Evolutionary conservation across 2,888 invertebrate species (phyloP).

Genomic region (Napeogenes inachia): DNA sequence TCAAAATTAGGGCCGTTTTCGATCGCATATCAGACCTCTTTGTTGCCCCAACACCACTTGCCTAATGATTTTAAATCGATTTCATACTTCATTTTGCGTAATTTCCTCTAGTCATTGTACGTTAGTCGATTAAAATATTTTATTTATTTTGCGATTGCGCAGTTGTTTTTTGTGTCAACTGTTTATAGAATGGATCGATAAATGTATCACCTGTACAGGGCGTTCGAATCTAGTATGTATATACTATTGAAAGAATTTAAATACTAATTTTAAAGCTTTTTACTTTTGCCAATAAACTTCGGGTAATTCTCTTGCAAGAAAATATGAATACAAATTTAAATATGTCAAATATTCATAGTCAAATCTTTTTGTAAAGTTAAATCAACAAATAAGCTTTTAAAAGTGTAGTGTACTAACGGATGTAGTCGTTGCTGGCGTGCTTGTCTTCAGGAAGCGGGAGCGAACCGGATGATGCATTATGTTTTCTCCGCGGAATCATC

Average conservation of each 20-base stretch:
- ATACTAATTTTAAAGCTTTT: too few species aligned
- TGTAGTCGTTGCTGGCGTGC: constrained; percentile 73
- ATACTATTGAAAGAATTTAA: not conserved
- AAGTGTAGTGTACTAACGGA: constrained; percentile 48
- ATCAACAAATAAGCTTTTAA: too few species aligned
- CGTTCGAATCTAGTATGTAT: not conserved
- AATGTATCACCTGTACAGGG: constrained; percentile 1
- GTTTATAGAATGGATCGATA: constrained; percentile 10
- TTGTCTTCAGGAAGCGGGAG: constrained; percentile 69
- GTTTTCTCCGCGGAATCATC: constrained; percentile 71
- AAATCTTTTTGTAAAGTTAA: too few species aligned
- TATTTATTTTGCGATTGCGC: constrained; percentile 19
- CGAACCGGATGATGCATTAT: constrained; percentile 70
- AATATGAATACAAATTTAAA: too few species aligned
- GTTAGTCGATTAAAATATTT: constrained; percentile 8
- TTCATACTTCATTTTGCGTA: constrained; percentile 20
- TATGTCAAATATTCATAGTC: too few species aligned
- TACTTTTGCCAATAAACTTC: too few species aligned
- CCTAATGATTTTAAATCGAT: constrained; percentile 20
- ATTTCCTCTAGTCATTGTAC: constrained; percentile 18
- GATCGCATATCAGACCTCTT: constrained; percentile 7
- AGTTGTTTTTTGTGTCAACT: constrained; percentile 17
- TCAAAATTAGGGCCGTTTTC: constrained; percentile 21
- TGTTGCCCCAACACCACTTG: constrained; percentile 5
- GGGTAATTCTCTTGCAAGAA: too few species aligned